Conservation (phyloP, 2,888 invertebrate genomes). For the Tridacna crocea region DNA sequence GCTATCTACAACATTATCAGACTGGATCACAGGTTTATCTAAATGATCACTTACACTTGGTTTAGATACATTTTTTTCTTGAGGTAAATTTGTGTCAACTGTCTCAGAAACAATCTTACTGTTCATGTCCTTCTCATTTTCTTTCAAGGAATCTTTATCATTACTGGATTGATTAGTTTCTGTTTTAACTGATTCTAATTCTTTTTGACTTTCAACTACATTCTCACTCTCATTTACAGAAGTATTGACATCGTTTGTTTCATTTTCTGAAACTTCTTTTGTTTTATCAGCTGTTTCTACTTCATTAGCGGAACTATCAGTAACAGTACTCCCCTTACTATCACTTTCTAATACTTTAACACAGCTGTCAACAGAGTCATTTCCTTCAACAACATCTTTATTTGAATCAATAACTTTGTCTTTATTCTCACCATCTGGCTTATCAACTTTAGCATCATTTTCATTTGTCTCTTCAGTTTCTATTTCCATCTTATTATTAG, state of each 20-base stretch:
- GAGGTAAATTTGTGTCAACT: background rate
- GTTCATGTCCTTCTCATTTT: background rate
- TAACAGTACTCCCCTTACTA: background rate
- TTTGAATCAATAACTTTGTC: background rate
- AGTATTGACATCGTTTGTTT: background rate
- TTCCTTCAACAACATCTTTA: background rate
- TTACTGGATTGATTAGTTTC: background rate
- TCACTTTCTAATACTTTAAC: background rate
- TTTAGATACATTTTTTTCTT: background rate
- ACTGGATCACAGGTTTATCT: too few species aligned
- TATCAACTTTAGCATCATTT: slow-evolving; percentile 28
- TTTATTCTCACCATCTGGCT: slow-evolving; percentile 24
- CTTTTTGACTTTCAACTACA: background rate
- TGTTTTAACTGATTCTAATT: background rate
- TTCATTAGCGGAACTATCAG: background rate
- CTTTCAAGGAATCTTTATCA: background rate
- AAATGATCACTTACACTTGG: too few species aligned
- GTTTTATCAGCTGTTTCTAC: background rate
- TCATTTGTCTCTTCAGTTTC: slow-evolving; percentile 2
- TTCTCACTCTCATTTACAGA: background rate
- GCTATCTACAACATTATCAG: too few species aligned
- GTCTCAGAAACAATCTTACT: background rate
- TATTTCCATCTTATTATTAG: background rate
- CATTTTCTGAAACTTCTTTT: background rate
- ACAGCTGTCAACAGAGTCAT: too few species aligned